phyloP scores from a whole-genome alignment of 2,797 vertebrate genomes.

The Anomalospiza imberbis region DNA sequence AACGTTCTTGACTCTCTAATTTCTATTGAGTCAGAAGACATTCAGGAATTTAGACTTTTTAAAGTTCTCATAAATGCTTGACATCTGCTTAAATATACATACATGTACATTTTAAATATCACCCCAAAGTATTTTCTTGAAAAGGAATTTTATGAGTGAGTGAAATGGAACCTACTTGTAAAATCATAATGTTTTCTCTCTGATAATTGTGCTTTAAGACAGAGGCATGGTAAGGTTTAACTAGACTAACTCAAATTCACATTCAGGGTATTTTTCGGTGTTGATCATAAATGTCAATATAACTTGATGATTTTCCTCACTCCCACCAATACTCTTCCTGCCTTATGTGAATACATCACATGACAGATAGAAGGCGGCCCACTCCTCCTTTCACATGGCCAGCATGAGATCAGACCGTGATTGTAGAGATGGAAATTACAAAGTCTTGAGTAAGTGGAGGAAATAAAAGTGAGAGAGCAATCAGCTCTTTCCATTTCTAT shows the following conservation, averaged over 20 bases:
- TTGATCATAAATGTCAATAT: neutral
- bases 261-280: neutral
- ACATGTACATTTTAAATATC: neutral
- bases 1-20: neutral
- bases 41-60: neutral
- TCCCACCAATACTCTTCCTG: neutral
- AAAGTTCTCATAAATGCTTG: neutral
- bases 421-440: neutral
- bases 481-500: neutral
- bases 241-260: neutral
- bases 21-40: neutral
- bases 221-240: neutral
- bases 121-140: neutral
- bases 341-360: neutral
- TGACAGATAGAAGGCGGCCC: neutral
- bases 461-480: neutral
- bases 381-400: neutral
- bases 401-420: neutral
- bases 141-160: neutral
- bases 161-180: neutral
- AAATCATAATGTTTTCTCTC: neutral
- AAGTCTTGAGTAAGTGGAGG: neutral
- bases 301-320: neutral
- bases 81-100: neutral
- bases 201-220: neutral